These are phyloP conservation scores for Actinopyga echinites DNA, from an alignment of 53 echinoderm and acorn worm genomes.

Conservation along the genomic window DNA sequence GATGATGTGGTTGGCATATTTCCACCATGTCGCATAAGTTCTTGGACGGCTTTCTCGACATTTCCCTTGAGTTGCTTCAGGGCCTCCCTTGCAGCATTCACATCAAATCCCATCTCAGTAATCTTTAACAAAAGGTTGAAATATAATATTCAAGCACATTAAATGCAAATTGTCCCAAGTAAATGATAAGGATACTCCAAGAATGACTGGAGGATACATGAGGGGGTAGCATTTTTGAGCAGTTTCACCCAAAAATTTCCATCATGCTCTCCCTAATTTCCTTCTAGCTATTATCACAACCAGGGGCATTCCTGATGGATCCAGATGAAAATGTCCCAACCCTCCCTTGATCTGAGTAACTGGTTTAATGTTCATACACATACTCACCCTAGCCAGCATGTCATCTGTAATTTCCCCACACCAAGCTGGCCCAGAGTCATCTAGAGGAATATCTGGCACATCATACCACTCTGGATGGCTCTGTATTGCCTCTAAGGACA, in stretches of 20 bases:
- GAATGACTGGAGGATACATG: no score
- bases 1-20: slow-evolving; percentile 60
- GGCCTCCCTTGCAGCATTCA: slow-evolving; percentile 67
- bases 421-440: slow-evolving; percentile 51
- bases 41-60: slow-evolving; percentile 67
- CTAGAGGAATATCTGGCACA: slow-evolving; percentile 43
- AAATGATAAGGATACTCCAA: no score
- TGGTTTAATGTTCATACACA: no score
- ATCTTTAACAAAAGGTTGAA: slow-evolving; percentile 63
- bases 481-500: slow-evolving; percentile 72
- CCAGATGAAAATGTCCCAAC: no score
- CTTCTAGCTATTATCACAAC: no score
- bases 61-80: slow-evolving; percentile 63
- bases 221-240: no score
- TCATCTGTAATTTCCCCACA: slow-evolving; percentile 74
- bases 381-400: slow-evolving; percentile 80
- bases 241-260: no score
- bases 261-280: no score
- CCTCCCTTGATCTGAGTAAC: no score
- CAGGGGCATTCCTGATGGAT: no score
- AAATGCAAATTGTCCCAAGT: no score
- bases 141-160: no score
- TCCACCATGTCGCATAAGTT: slow-evolving; percentile 67
- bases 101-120: slow-evolving; percentile 72
- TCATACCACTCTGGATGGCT: slow-evolving; percentile 72